Evolutionary conservation across 2,113 vertebrate genomes (phyloP), one percentile per base, ranked within the genome.

Genomic region (Columbina picui): DNA sequence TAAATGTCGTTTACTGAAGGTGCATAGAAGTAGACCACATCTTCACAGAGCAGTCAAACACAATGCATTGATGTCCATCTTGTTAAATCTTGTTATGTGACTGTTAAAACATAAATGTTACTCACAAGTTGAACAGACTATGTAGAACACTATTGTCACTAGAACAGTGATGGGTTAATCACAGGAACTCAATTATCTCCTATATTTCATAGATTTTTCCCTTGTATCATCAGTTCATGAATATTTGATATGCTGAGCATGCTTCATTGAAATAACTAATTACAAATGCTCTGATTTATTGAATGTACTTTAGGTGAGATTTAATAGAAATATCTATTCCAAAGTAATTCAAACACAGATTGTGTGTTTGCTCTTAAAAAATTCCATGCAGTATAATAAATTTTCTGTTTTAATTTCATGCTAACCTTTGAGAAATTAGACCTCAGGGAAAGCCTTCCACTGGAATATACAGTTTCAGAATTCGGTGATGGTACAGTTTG

Each of bases 211-310:
- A 97, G 96, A 93, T 97, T 93, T 97, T 87, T 97, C 93, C 70
- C 91, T 97, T 96, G 97, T 97, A 95, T 97, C 96, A 97, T 97
- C 89, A 97, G 80, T 91, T 97, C 94, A 97, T 98, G 97, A 97
- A 98, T 98, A 98, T 98, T 98, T 98, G 97, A 97, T 97, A 94
- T 81, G 96, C 95, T 92, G 94, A 96, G 84, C 87, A 97, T 97
- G 94, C 97, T 94, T 98, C 97, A 94, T 97, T 98, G 96, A 98
- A 97, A 97, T 97, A 98, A 98, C 97, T 98, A 98, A 98, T 98
- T 98, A 96, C 88, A 96, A 97, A 97, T 92, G 81, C 89, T 95
- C 92, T 96, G 95, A 97, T 97, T 97, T 98, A 97, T 98, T 97
- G 96, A 89, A 88, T 78, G 52, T 90, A 75, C 97, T 97, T 98